Percentiles rank a stretch among this genome's conserved stretches.
phyloP scores from a whole-genome alignment of 2,888 invertebrate genomes.

The Neoscelio sp. region DNA sequence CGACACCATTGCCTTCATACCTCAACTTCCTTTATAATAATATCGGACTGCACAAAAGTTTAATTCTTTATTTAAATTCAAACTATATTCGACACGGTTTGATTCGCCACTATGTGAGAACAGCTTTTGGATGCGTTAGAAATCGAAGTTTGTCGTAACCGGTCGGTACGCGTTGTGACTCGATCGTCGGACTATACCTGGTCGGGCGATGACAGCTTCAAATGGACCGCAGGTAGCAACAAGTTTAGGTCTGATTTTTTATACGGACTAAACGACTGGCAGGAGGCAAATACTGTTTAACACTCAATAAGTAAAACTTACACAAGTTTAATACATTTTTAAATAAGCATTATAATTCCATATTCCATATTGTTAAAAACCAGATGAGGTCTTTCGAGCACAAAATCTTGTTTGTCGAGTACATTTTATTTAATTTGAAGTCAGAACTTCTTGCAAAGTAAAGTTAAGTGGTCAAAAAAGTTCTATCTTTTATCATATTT shows the following conservation, averaged over 20 bases:
- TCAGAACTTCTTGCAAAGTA: no score
- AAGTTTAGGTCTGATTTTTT: conserved; percentile 42
- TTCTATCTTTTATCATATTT: no score
- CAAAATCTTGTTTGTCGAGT: no score
- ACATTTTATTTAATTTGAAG: no score
- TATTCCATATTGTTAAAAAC: no score
- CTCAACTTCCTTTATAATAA: conserved; percentile 6
- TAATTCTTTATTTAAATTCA: conserved; percentile 32
- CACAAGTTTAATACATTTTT: neutral
- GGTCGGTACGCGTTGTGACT: conserved; percentile 35
- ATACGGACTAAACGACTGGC: conserved; percentile 2
- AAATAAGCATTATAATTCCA: no score
- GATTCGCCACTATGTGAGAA: conserved; percentile 24
- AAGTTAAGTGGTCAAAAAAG: no score
- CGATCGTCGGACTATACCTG: conserved; percentile 28
- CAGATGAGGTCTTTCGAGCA: no score
- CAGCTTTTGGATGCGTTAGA: conserved; percentile 21
- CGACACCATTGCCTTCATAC: no score
- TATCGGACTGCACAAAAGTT: conserved; percentile 23
- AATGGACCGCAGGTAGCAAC: conserved; percentile 55
- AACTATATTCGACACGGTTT: conserved; percentile 50
- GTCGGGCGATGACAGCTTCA: conserved; percentile 54
- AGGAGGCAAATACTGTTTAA: conserved; percentile 10
- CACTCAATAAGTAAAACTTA: conserved; percentile 6
- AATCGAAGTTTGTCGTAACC: conserved; percentile 23